phyloP scores from a whole-genome alignment of 2,888 invertebrate species.

The Oscheius sp. region DNA sequence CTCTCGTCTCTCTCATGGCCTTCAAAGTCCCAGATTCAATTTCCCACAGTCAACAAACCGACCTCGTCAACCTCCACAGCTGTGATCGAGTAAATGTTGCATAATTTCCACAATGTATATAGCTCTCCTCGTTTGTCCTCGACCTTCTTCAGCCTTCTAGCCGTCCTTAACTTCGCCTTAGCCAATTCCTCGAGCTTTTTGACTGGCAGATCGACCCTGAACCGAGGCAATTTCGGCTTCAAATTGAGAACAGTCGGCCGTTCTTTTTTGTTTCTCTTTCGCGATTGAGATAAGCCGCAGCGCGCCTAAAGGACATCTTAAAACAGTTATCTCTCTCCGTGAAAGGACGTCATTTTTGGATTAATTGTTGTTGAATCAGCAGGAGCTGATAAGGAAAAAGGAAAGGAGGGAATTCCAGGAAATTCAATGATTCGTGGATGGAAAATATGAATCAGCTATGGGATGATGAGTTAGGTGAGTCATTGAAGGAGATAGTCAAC shows the following conservation, averaged over 20 bases:
- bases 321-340: background rate
- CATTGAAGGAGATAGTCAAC: too few species aligned
- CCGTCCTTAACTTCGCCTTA: constrained; percentile 27
- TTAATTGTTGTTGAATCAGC: background rate
- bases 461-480: too few species aligned
- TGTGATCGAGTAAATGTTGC: constrained; percentile 41
- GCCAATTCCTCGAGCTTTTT: constrained; percentile 43
- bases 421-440: too few species aligned
- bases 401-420: too few species aligned
- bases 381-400: background rate
- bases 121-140: constrained; percentile 42
- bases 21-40: constrained; percentile 18
- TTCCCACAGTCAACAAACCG: background rate
- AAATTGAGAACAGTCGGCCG: background rate
- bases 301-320: background rate
- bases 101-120: constrained; percentile 43
- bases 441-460: too few species aligned
- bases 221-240: background rate
- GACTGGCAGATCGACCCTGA: constrained; percentile 42
- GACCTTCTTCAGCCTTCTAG: constrained; percentile 37
- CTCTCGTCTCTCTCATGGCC: constrained; percentile 45
- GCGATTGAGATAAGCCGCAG: background rate
- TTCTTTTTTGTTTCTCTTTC: background rate
- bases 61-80: constrained; percentile 44
- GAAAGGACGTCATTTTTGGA: background rate